Conservation (phyloP, 2,113 vertebrate genomes). For the Chauna torquata region DNA sequence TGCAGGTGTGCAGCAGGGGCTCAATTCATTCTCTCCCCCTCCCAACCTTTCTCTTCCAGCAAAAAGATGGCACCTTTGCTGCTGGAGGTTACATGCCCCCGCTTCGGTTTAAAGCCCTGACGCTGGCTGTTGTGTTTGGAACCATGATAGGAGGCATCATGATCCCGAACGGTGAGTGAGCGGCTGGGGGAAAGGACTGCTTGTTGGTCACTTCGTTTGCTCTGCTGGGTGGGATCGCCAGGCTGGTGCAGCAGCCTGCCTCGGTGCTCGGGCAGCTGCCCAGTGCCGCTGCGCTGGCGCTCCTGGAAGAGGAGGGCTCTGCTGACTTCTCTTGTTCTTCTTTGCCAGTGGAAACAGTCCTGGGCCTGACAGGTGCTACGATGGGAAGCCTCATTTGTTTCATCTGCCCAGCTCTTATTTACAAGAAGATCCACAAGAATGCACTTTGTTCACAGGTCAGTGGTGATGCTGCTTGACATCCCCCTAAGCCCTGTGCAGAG, state of each 20-base stretch:
- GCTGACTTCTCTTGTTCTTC: slow-evolving; percentile 33
- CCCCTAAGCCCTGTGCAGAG: neutral
- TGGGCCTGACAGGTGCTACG: slow-evolving; percentile 95
- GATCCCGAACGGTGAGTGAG: slow-evolving; percentile 91
- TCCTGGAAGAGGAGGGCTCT: neutral
- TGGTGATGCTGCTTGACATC: slow-evolving; percentile 18
- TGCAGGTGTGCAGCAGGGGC: rapidly evolving
- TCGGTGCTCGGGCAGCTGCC: rapidly evolving
- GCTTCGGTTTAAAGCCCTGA: slow-evolving; percentile 94
- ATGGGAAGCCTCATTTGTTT: slow-evolving; percentile 99
- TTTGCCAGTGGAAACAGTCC: slow-evolving; percentile 91
- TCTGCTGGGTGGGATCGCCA: neutral
- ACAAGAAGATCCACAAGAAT: slow-evolving; percentile 92
- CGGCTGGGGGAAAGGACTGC: neutral
- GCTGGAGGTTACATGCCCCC: slow-evolving; percentile 98
- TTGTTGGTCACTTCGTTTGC: neutral
- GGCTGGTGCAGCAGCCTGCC: neutral
- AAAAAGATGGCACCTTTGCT: slow-evolving; percentile 96
- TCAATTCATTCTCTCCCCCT: neutral
- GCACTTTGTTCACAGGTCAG: slow-evolving; percentile 87
- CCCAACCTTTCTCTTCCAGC: slow-evolving; percentile 71
- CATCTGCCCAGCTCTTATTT: slow-evolving; percentile 96
- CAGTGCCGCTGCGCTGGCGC: neutral
- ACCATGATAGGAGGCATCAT: slow-evolving; percentile 97
- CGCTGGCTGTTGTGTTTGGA: slow-evolving; percentile 91